These are phyloP conservation scores for Apotomis capreana DNA, from an alignment of 2,888 invertebrate species.

Conservation along the genomic window DNA sequence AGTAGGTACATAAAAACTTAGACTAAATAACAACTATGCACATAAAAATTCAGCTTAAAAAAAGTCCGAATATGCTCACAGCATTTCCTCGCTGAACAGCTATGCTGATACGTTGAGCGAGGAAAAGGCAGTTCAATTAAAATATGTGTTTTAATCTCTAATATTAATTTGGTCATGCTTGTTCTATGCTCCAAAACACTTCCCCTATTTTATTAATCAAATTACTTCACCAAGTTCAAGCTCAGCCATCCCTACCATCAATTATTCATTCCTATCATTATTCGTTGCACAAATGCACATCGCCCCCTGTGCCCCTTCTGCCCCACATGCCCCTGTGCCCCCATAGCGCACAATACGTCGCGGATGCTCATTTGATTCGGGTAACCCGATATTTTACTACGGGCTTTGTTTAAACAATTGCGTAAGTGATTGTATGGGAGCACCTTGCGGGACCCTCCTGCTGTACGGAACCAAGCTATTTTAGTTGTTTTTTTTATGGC, in stretches of 20 bases:
- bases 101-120: too few species aligned
- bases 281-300: conserved; percentile 32
- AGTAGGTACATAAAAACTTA: too few species aligned
- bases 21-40: too few species aligned
- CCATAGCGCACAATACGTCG: conserved; percentile 62
- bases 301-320: conserved; percentile 1
- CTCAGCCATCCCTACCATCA: conserved; percentile 8
- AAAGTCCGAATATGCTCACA: too few species aligned
- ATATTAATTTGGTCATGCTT: too few species aligned
- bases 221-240: conserved; percentile 10
- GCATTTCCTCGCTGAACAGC: too few species aligned
- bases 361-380: conserved; percentile 69
- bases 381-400: conserved; percentile 79
- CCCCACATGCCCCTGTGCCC: neutral
- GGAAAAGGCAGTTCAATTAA: too few species aligned
- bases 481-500: conserved; percentile 19
- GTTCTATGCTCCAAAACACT: neutral
- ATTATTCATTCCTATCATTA: conserved; percentile 34
- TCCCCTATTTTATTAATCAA: conserved; percentile 6
- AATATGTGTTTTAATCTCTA: too few species aligned
- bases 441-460: conserved; percentile 64
- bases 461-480: conserved; percentile 47
- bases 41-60: too few species aligned
- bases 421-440: conserved; percentile 78
- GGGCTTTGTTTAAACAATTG: conserved; percentile 82